Base-by-base conservation (phyloP, 2,888 invertebrate species). In the Mesorhabditis spiculigera region DNA sequence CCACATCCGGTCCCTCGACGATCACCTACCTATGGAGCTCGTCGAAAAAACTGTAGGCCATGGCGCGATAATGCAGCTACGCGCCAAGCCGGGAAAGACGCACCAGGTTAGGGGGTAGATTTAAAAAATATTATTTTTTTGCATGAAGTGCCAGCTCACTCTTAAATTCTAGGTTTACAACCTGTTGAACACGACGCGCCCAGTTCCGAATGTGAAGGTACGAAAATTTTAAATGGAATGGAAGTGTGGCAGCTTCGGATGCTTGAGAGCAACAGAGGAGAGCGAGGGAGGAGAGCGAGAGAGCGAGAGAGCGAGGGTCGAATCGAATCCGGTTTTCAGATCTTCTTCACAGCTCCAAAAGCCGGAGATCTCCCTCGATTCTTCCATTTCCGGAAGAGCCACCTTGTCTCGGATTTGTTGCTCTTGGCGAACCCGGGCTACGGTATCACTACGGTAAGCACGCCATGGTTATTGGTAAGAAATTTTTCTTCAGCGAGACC, bases 11-110 rank as follows among this genome's bases (percentile, higher is more conserved):
- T 68, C 75, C 1, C 50, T 81, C 42, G 81, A 81, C 43, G 79
- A 81, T 50, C 78, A 73, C 66, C 45, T 81, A 8, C 75, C 78
- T n/a, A 80, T 80, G 78, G 76, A 78, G 61, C 64, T 78, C 58
- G 67, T 80, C 58, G 74, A 78, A 13, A 76, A 68, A 10, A 81
- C 79, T 3, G 66, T 80, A 6, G 79, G 80, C 8, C 72, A 72
- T 50, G 81, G 81, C n/a, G 78, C 81, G 2, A 68, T 78, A 6
- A 78, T 77, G 68, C 81, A 81, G 43, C 62, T 81, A 6, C 62
- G 74, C 10, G 74, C 77, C 5, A 75, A 74, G 65, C 73, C 75
- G 8, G 80, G 80, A 5, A 76, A 77, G 67, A 81, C 78, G 42
- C 78, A 78, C 68, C 78, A 78, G 70, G 76, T 28, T 6, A 65